Percentiles rank a stretch among this genome's conserved stretches.
These are phyloP conservation scores for Melolontha melolontha DNA, from an alignment of 2,888 invertebrate species.

Conservation along the genomic window DNA sequence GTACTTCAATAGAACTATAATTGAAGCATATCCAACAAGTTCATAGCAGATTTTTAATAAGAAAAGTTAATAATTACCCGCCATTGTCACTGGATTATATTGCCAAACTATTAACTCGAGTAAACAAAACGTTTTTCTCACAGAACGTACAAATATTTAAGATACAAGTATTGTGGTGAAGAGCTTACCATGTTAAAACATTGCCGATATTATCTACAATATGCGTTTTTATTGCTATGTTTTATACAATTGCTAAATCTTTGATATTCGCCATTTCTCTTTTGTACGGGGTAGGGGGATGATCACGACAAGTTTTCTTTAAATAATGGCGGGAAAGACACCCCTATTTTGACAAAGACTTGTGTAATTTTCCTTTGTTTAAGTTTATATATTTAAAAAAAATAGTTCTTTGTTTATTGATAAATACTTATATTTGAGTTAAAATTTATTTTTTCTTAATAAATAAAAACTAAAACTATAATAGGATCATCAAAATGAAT, in stretches of 20 bases:
- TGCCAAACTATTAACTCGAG: slow-evolving; percentile 20
- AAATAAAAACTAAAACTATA: too few relatives aligned
- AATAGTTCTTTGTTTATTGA: too few relatives aligned
- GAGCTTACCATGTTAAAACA: slow-evolving; percentile 29
- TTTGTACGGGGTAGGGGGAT: slow-evolving; percentile 47
- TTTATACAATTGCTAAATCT: slow-evolving; percentile 49
- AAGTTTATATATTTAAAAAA: background rate
- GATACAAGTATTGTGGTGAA: background rate
- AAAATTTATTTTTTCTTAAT: too few relatives aligned
- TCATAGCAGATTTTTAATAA: background rate
- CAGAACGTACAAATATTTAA: slow-evolving; percentile 12
- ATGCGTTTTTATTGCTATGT: slow-evolving; percentile 28
- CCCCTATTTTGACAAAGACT: slow-evolving; percentile 21
- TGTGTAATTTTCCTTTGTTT: background rate
- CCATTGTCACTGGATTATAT: slow-evolving; percentile 43
- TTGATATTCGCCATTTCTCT: slow-evolving; percentile 51
- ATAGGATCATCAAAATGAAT: too few relatives aligned
- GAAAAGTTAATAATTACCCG: slow-evolving; percentile 44
- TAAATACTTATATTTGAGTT: too few relatives aligned
- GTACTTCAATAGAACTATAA: too few relatives aligned
- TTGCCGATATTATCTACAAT: slow-evolving; percentile 13
- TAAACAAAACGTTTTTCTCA: slow-evolving; percentile 21
- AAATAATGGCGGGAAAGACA: slow-evolving; percentile 51
- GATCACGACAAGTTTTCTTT: slow-evolving; percentile 42
- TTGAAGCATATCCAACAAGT: background rate